A percentile compares a stretch with the other conserved stretches of the same genome.
phyloP scores from a whole-genome alignment of 2,888 invertebrate genomes.

The Nomada ferruginata region DNA sequence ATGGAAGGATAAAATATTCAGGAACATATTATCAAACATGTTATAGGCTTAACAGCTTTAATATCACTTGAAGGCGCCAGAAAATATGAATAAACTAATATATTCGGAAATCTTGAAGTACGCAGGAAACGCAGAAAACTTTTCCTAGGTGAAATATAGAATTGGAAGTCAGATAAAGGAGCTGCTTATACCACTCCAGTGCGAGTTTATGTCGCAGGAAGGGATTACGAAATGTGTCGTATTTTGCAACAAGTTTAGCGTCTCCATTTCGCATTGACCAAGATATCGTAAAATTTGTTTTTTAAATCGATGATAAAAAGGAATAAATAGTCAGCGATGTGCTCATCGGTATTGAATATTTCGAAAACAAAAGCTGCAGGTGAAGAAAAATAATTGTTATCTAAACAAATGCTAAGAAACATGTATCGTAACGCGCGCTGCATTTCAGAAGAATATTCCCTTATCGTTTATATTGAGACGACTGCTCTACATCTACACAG shows the following conservation, averaged over 20 bases:
- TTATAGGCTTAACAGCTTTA: too few relatives aligned
- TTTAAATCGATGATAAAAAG: background rate
- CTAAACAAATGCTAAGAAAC: background rate
- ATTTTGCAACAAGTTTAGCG: slow-evolving; percentile 34
- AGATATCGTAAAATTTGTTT: slow-evolving; percentile 37
- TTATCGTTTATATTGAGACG: too few relatives aligned
- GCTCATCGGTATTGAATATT: too few relatives aligned
- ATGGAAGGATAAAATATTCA: background rate
- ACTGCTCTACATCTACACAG: too few relatives aligned
- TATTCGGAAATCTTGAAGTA: too few relatives aligned
- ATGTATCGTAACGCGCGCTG: background rate
- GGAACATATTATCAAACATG: too few relatives aligned
- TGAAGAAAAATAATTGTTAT: background rate
- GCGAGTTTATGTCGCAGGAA: background rate
- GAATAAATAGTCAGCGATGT: too few relatives aligned
- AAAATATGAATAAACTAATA: too few relatives aligned
- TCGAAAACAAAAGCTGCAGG: too few relatives aligned
- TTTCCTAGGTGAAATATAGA: background rate
- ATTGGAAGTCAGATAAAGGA: slow-evolving; percentile 14
- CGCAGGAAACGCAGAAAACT: background rate
- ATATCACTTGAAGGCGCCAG: too few relatives aligned
- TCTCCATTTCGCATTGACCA: slow-evolving; percentile 6
- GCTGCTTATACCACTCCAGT: background rate
- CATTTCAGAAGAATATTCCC: too few relatives aligned
- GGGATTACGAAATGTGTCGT: slow-evolving; percentile 11